phyloP scores from a whole-genome alignment of 2,888 invertebrate genomes.

The Vannuccia rotundouncinata region DNA sequence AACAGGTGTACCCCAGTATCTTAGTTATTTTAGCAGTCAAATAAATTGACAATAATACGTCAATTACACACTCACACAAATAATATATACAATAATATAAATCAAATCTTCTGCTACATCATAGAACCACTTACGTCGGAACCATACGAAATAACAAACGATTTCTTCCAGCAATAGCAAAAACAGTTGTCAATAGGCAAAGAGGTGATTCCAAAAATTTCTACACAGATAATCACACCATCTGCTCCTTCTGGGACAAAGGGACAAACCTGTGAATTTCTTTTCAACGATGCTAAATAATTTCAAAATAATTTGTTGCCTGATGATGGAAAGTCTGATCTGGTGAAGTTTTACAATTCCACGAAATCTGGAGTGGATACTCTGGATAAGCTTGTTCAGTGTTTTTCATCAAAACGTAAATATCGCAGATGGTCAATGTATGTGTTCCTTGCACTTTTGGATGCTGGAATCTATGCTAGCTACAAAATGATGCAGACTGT shows the following conservation, averaged over 20 bases:
- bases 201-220: background rate
- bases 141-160: background rate
- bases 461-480: background rate
- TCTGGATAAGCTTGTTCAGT: background rate
- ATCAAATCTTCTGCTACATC: no score
- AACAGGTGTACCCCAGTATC: no score
- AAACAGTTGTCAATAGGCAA: background rate
- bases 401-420: background rate
- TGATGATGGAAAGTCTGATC: background rate
- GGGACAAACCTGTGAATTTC: no score
- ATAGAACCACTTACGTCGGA: background rate
- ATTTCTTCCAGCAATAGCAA: background rate
- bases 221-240: background rate
- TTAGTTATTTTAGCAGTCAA: no score
- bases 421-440: background rate
- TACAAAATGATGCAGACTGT: no score
- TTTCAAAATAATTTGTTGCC: no score
- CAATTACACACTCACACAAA: no score
- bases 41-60: no score
- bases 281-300: no score
- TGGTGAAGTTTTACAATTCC: no score
- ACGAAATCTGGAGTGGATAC: background rate
- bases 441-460: background rate
- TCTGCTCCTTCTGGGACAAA: background rate
- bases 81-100: no score